Evolutionary conservation across 2,113 vertebrate genomes (phyloP).

Genomic region (Puma concolor): DNA sequence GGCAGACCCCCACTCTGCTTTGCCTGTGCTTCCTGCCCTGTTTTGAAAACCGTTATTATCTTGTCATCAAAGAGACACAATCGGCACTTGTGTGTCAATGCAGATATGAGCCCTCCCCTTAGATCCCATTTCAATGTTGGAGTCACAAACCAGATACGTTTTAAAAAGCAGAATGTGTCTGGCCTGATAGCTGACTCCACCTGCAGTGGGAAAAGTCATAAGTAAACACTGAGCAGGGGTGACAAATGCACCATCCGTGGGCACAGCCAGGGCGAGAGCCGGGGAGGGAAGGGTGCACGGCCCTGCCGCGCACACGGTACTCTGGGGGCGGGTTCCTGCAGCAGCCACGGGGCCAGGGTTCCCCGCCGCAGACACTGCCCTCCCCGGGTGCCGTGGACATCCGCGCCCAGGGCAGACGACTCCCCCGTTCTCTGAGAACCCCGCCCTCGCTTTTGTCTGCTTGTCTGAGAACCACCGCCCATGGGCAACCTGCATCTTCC

Average conservation of each 20-base stretch:
- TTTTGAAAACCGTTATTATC: neutral
- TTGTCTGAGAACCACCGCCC: neutral
- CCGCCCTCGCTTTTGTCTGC: fast-evolving
- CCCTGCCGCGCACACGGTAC: fast-evolving
- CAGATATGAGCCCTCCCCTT: neutral
- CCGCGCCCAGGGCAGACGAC: neutral
- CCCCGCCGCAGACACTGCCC: neutral
- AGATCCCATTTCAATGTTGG: neutral
- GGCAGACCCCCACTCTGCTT: neutral
- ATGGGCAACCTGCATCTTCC: fast-evolving
- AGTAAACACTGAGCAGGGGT: neutral
- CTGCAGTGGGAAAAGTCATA: constrained; percentile 39
- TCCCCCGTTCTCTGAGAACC: fast-evolving
- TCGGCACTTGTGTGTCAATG: constrained; percentile 23
- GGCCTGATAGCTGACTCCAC: neutral
- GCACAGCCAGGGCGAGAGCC: fast-evolving
- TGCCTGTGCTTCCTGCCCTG: neutral
- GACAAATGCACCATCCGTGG: neutral
- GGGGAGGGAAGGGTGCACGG: neutral
- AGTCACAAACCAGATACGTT: neutral
- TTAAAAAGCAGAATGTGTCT: constrained; percentile 31
- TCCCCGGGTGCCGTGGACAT: fast-evolving
- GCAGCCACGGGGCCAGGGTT: fast-evolving
- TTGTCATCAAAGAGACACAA: constrained; percentile 28
- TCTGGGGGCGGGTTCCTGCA: fast-evolving